Evolutionary conservation across 1,140 invertebrate genomes (phyloP).

Genomic region (Mactra quadrangularis): DNA sequence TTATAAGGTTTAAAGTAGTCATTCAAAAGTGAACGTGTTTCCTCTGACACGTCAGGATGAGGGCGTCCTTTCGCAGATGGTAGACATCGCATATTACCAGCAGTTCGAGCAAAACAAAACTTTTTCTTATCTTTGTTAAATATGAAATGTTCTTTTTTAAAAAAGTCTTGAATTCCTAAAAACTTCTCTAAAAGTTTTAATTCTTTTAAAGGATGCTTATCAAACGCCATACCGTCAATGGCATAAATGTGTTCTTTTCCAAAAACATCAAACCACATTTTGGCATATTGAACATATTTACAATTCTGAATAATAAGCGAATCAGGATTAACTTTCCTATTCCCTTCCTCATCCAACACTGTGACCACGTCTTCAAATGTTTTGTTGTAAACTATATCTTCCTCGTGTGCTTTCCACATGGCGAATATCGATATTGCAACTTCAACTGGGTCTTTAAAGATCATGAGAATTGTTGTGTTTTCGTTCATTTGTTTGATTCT

Average conservation of each 20-base stretch:
- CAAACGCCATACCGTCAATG: neutral
- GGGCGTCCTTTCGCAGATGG: neutral
- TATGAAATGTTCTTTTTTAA: neutral
- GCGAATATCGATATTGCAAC: constrained; percentile 17
- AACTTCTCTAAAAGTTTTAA: constrained; percentile 1
- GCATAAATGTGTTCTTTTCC: constrained; percentile 3
- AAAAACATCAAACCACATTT: constrained; percentile 6
- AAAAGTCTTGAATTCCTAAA: neutral
- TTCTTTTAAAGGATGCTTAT: neutral
- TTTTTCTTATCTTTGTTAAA: constrained; percentile 21
- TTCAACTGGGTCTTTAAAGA: constrained; percentile 8
- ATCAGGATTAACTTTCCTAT: neutral
- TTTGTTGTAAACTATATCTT: neutral
- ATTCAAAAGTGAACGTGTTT: neutral
- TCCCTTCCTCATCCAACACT: neutral
- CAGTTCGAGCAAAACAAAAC: neutral
- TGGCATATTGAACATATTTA: neutral
- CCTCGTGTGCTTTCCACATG: neutral
- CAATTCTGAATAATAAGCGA: neutral
- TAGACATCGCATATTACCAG: neutral
- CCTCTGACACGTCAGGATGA: neutral
- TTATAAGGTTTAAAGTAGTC: constrained; percentile 15
- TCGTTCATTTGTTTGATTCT: constrained; percentile 11
- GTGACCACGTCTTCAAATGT: neutral
- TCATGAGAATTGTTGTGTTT: constrained; percentile 15